Base-by-base conservation (phyloP, 1,140 invertebrate species). In the Leptinotarsa texana region DNA sequence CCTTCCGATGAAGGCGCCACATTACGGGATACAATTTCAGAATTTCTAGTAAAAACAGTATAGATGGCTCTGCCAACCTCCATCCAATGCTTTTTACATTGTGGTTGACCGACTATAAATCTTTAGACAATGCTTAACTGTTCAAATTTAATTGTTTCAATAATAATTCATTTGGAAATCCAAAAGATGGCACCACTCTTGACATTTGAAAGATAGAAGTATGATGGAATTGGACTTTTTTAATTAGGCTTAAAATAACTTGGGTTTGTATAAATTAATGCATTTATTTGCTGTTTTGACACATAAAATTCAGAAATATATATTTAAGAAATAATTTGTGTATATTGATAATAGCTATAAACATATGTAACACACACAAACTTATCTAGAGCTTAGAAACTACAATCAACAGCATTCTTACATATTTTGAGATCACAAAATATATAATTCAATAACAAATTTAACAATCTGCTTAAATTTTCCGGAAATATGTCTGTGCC, bases 341-440 rank as follows among this genome's bases (percentile, higher is more conserved):
- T 82, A 80, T 81, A 82, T 83, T 81, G 78, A 80, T 80, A 82
- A 78, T 83, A 82, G 77, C 77, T 82, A 81, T 81, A 77, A 79
- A 75, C 74, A 77, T 80, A 77, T 78, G 69, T 75, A 78, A 82
- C 77, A 81, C 79, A 82, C 79, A 80, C 79, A 81, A 80, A 81
- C 80, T 79, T 83, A 82, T 78, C 76, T 81, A 78, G 80, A 80
- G 80, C 80, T 74, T 76, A 77, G 75, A 76, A 75, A 78, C 71
- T 82, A 82, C 78, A 82, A 74, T 77, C 80, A 83, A 82, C 81
- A 82, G 80, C 81, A 83, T 82, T 78, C 79, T 81, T 82, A 82
- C 81, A 83, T 83, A 82, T 83, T 83, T 82, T 83, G 82, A 83
- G 82, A 83, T 83, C 82, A 83, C 82, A 83, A 83, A 83, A 83